Conservation (phyloP, 2,113 vertebrate genomes). For the Polypterus bichir region DNA sequence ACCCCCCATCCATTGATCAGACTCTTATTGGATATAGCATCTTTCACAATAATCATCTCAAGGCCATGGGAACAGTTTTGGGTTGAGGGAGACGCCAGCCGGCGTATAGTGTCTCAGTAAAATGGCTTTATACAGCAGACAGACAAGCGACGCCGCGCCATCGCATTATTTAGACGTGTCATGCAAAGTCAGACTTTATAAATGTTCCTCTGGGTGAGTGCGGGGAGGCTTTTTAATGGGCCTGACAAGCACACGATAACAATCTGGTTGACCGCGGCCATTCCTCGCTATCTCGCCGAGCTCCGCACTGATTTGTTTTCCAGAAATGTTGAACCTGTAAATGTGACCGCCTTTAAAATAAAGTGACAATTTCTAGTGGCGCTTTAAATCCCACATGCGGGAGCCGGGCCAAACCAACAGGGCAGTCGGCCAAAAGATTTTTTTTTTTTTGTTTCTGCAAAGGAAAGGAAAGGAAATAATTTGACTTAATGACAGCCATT, state of each 20-base stretch:
- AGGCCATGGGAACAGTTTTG: too few relatives aligned
- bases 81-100: too few relatives aligned
- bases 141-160: constrained; percentile 32
- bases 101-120: constrained; percentile 13
- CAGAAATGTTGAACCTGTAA: constrained; percentile 41
- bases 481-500: constrained; percentile 51
- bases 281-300: constrained; percentile 22
- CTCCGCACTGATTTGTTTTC: constrained; percentile 41
- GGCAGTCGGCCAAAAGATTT: constrained; percentile 28
- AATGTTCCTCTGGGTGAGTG: constrained; percentile 31
- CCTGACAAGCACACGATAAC: constrained; percentile 24
- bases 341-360: constrained; percentile 48
- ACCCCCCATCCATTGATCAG: too few relatives aligned
- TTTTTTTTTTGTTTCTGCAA: constrained; percentile 40
- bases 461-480: constrained; percentile 58
- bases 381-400: constrained; percentile 26
- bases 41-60: too few relatives aligned
- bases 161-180: constrained; percentile 32
- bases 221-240: constrained; percentile 32
- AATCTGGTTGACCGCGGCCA: constrained; percentile 16
- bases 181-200: constrained; percentile 42
- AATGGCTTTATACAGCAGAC: constrained; percentile 25
- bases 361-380: constrained; percentile 46
- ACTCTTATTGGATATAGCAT: too few relatives aligned
- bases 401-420: constrained; percentile 18